Base-by-base conservation (phyloP, 2,113 vertebrate genomes). In the Isurus oxyrinchus region DNA sequence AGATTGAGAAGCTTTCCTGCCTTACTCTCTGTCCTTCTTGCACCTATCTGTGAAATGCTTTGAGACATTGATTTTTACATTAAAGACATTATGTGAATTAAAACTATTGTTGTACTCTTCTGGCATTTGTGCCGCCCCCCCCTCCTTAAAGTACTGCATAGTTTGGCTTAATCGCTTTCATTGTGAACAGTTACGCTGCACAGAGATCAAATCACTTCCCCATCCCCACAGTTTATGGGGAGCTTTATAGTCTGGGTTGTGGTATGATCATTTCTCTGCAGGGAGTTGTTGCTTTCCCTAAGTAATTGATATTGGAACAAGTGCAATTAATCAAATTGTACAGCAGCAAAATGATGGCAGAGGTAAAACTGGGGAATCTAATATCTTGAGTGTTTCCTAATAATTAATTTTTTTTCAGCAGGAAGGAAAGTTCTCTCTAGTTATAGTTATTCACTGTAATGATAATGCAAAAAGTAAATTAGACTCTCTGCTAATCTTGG, bases 241-340 rank as follows among this genome's bases (percentile, higher is more conserved):
- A 76, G 25, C 14, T 95, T 95, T 95, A 95, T 55, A 1, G 90
- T 27, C 94, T 95, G 49, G 44, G 25, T 72, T 72, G 44, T 76
- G 66, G 67, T 53, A 31, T 76, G 94, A 95, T 69, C 44, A 95
- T 95, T 72, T 95, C 94, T 76, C 63, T 95, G 94, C 94, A 95
- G 61, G 44, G 40, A 95, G 94, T 44, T 95, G 63, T 44, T 49
- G 67, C 21, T 35, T 55, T 72, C 67, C 40, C 94, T 76, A 44
- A 76, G 94, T 72, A 72, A 95, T 95, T 95, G 94, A 69, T 76
- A 95, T 95, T 76, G 94, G 94, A 76, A 95, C 66, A 72, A 72
- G 67, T 53, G 63, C 66, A 95, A 95, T 95, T 95, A 95, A 95
- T 95, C 66, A 95, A 95, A 95, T 72, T 72, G 67, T 67, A 76